Evolutionary conservation across 2,113 vertebrate genomes (phyloP), one percentile per base, ranked within the genome.

Genomic region (Ancistrus triradiatus): DNA sequence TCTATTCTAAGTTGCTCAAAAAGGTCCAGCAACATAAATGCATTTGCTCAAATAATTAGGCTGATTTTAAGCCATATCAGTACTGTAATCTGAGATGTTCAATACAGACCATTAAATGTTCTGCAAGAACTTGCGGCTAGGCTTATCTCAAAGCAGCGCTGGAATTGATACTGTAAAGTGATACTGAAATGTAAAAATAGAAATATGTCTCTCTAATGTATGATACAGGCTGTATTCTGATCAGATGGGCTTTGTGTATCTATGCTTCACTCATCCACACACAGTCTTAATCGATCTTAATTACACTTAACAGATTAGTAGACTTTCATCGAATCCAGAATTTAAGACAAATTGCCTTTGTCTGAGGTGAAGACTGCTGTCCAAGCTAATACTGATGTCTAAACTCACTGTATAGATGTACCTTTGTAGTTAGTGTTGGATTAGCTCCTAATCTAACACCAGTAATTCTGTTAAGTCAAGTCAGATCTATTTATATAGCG

Each of bases 391-490:
- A n/a, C n/a, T n/a, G n/a, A n/a, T n/a, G n/a, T n/a, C n/a, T n/a
- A n/a, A n/a, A n/a, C n/a, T n/a, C n/a, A n/a, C n/a, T n/a, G 7
- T 31, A 7, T 31, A 7, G 27, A 31, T 31, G 27, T 31, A 7
- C 7, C 27, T 31, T 31, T 31, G 7, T 22, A 15, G 19, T 22
- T 38, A 24, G 13, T 7, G 7, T 8, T 40, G 33, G 18, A 56
- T 40, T 33, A n/a, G n/a, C n/a, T n/a, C n/a, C 19, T 49, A 24
- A 61, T 49, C 5, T 14, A 17, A 37, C 13, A 37, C 46, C 37
- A 3, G 14, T 49, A 35, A 61, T 61, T 17, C 19, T 33, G 57
- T 13, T 47, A n/a, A n/a, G n/a, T n/a, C n/a, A n/a, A n/a, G n/a
- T n/a, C n/a, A n/a, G n/a, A n/a, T n/a, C n/a, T n/a, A n/a, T n/a